A percentile compares a stretch with the other conserved stretches of the same genome.
Conservation (phyloP, 2,113 vertebrate genomes). For the Apodemus speciosus region DNA sequence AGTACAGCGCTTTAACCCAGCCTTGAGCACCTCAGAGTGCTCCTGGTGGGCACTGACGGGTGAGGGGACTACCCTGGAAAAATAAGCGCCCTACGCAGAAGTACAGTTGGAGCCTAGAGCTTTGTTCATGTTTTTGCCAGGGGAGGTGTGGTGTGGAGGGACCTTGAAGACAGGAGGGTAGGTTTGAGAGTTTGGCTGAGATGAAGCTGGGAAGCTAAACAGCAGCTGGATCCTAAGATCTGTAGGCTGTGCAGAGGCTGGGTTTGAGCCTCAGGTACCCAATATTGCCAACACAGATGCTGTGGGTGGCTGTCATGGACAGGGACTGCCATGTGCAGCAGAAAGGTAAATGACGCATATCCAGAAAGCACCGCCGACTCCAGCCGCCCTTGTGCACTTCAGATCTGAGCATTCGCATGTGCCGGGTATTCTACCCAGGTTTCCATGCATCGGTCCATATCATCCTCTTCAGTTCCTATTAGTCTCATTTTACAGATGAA, state of each 20-base stretch:
- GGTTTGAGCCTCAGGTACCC: background rate
- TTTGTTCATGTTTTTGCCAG: background rate
- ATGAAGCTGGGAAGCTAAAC: background rate
- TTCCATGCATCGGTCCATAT: background rate
- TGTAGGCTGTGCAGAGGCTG: background rate
- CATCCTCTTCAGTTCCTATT: background rate
- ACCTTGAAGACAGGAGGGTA: background rate
- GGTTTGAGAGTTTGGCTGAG: background rate
- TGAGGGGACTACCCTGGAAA: background rate
- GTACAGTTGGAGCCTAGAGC: background rate
- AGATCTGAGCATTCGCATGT: rapidly evolving
- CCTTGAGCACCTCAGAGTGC: background rate
- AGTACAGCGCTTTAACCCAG: background rate
- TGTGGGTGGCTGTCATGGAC: background rate
- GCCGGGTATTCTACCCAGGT: background rate
- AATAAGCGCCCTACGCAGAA: background rate
- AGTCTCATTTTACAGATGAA: conserved; percentile 66
- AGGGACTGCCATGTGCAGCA: background rate
- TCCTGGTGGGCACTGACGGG: background rate
- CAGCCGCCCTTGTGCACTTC: too few species aligned
- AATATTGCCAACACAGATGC: background rate
- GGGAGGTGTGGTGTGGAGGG: background rate
- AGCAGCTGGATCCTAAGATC: background rate
- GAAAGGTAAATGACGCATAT: background rate
- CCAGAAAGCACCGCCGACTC: too few species aligned